Evolutionary conservation across 2,797 vertebrate genomes (phyloP).

Genomic region (Hypotaenidia philippensis): DNA sequence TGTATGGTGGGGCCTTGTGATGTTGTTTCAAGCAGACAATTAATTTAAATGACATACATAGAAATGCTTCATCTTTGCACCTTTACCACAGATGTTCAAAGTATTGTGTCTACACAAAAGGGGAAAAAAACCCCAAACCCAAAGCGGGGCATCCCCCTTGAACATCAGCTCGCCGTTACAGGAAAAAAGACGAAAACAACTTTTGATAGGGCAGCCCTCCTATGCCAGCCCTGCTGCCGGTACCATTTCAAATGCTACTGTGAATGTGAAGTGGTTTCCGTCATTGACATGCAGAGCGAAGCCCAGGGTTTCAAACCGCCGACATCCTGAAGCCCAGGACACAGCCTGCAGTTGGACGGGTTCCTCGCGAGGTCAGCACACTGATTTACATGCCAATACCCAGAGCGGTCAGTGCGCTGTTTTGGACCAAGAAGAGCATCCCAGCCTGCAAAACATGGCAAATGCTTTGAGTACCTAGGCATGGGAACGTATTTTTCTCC

Average conservation of each 20-base stretch:
- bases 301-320: conserved; percentile 17
- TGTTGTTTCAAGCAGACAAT: background rate
- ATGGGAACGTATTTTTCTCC: conserved; percentile 57
- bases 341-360: conserved; percentile 28
- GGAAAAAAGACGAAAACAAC: conserved; percentile 30
- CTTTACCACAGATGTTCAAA: background rate
- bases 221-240: background rate
- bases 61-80: background rate
- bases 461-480: conserved; percentile 50
- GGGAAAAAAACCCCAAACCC: background rate
- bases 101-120: background rate
- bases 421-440: conserved; percentile 39
- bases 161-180: background rate
- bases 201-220: conserved; percentile 17
- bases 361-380: conserved; percentile 60
- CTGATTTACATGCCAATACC: conserved; percentile 73
- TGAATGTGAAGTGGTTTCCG: conserved; percentile 61
- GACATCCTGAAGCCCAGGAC: conserved; percentile 58
- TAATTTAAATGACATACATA: background rate
- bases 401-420: conserved; percentile 1
- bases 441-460: background rate
- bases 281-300: conserved; percentile 63
- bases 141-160: background rate
- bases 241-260: background rate
- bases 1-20: background rate